Base-by-base conservation (phyloP, 1,140 invertebrate genomes). In the Neomicropteryx cornuta region DNA sequence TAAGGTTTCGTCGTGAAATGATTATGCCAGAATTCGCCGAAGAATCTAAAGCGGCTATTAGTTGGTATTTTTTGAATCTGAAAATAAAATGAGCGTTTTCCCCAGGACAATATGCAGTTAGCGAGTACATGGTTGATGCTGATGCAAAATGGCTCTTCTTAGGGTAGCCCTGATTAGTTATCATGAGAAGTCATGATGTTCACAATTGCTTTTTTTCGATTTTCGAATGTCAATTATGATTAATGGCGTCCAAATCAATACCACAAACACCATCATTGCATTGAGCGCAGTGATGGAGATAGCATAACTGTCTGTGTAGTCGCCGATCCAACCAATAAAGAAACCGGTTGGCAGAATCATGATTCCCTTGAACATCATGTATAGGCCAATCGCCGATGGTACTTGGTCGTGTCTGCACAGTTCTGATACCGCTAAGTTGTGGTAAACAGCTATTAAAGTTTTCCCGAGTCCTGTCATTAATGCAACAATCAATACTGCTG, bases 331-430 rank as follows among this genome's bases (percentile, higher is more conserved):
- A 22, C 81, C 82, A 11, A 83, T 58, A 38, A 81, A 51, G 43
- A 79, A 78, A 13, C 81, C 80, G 11, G 81, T 50, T 1, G 65
- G 67, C 1, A 80, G 69, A 1, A 81, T 73, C 18, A 77, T 70
- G 1, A 83, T 50, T 16, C 80, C 80, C 58, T 83, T 85, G 2
- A 69, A 67, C 14, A 84, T 70, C 81, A 84, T 83, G 37, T 75
- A 79, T 2, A 83, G 60, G 11, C 81, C 81, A 19, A 81, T 63
- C 1, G 79, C 81, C 13, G 76, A 72, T 0, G 81, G 76, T 13
- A 83, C 60, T 39, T 66, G 60, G 4, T 64, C 58, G 41, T 70
- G 47, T 2, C 63, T 62, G 42, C 72, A 76, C 45, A 77, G 68
- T 44, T 83, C 78, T 0, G 81, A 75, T 24, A 83, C 71, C 1